Base-by-base conservation (phyloP, 2,797 vertebrate genomes). In the Sebastolobus altivelis region DNA sequence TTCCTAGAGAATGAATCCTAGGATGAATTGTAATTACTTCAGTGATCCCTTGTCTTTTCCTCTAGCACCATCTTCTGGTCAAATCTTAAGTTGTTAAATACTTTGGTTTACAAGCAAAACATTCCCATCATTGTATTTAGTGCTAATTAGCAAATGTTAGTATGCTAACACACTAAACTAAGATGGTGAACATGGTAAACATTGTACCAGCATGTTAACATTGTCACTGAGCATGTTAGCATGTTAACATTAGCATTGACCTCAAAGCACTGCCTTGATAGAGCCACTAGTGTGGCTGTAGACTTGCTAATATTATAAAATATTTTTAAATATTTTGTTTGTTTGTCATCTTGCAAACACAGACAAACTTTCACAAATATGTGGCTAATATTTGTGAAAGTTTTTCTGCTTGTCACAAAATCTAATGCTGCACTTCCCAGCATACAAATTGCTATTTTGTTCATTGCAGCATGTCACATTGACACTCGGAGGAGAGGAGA, bases 331-430 rank as follows among this genome's bases (percentile, higher is more conserved):
- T 40, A 7, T 22, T n/a, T 56, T 0, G 13, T 56, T 11, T 25
- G n/a, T 66, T 60, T 59, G 12, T 54, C 61, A 43, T 65, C 22
- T 67, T 79, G 25, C 29, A 82, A 67, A 83, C 38, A 60, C 55
- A 31, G 22, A 81, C 68, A 74, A 11, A 62, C 7, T 22, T 72
- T 68, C 18, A 71, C 22, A 5, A 54, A 69, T 29, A 61, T 72
- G 62, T 49, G 46, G 46, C 7, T 49, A 49, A 31, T 29, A 52
- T 29, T 65, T 65, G 25, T 18, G 16, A 46, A 43, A 3, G 61
- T 56, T 65, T 65, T 27, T 76, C 4, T 56, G 49, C 22, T 31
- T 27, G 29, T 56, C 16, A 22, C 22, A 65, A 66, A 77, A 74
- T 10, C 56, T 46, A 56, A 35, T 56, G 61, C 77, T 74, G 31